These are phyloP conservation scores for Catamblyrhynchus diadema DNA, from an alignment of 2,797 vertebrate species.

Conservation along the genomic window DNA sequence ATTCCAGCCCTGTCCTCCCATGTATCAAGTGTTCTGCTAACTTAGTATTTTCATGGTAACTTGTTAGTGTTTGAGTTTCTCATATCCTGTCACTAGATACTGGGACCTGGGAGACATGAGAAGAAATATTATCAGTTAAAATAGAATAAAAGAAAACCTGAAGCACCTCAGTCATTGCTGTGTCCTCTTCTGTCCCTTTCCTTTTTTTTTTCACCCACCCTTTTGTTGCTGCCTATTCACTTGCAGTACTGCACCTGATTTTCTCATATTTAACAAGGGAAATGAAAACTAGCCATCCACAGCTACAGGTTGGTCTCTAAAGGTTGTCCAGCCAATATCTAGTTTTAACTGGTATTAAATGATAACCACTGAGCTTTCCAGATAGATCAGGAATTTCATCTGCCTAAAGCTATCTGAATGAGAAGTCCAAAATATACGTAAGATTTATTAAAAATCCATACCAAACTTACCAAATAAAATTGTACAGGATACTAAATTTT, in stretches of 20 bases:
- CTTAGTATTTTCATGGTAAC: not conserved
- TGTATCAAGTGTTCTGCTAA: not conserved
- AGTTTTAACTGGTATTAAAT: not conserved
- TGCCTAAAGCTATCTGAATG: not conserved
- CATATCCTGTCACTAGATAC: not conserved
- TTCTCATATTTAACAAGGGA: not conserved
- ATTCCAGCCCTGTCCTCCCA: not conserved
- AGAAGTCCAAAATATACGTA: not conserved
- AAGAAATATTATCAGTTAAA: not conserved
- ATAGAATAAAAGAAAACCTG: not conserved
- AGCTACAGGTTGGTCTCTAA: not conserved
- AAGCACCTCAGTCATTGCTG: not conserved
- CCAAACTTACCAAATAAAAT: not conserved
- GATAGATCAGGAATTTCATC: not conserved
- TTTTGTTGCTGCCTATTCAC: not conserved
- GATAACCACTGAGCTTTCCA: not conserved
- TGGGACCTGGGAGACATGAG: not conserved
- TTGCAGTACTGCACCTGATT: not conserved
- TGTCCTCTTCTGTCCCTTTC: not conserved
- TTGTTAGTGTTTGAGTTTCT: not conserved
- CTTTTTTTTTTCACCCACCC: rapidly evolving
- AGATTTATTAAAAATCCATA: not conserved
- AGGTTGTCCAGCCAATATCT: not conserved
- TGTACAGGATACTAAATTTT: not conserved
- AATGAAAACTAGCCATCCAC: not conserved